Conservation (phyloP, 2,888 invertebrate genomes). For the Trypoxylon attenuatum region DNA sequence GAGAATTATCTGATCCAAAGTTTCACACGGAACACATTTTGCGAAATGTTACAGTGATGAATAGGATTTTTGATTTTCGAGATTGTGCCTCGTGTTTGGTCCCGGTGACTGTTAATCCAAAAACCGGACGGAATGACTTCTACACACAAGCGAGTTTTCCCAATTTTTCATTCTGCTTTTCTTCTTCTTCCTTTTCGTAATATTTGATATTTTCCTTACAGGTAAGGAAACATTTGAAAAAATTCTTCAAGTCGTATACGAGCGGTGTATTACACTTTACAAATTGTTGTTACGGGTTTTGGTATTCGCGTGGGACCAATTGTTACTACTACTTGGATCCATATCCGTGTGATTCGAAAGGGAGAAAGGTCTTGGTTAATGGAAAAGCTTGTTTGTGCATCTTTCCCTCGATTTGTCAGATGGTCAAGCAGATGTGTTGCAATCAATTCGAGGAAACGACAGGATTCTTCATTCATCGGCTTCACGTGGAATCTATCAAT, state of each 20-base stretch:
- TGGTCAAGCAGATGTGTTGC: conserved; percentile 64
- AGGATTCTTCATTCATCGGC: conserved; percentile 69
- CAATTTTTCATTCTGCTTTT: neutral
- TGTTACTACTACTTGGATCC: conserved; percentile 70
- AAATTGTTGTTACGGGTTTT: conserved; percentile 71
- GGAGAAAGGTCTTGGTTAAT: conserved; percentile 47
- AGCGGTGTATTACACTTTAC: conserved; percentile 68
- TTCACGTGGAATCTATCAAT: conserved; percentile 67
- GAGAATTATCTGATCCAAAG: conserved; percentile 59
- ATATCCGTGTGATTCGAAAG: conserved; percentile 62
- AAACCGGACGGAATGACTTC: conserved; percentile 48
- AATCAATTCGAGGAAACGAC: conserved; percentile 62
- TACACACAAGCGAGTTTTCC: conserved; percentile 44
- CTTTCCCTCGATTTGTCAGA: conserved; percentile 59
- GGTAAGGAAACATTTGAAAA: conserved; percentile 58
- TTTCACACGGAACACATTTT: conserved; percentile 66
- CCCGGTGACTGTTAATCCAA: conserved; percentile 42
- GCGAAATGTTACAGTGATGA: conserved; percentile 64
- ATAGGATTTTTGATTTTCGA: conserved; percentile 67
- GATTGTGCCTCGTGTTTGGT: conserved; percentile 59
- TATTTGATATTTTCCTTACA: neutral
- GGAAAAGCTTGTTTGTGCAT: conserved; percentile 63
- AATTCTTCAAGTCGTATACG: conserved; percentile 53
- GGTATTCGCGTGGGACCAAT: conserved; percentile 64
- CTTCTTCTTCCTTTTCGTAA: neutral